Conservation (phyloP, 2,888 invertebrate genomes). For the Calameuta pallipes region DNA sequence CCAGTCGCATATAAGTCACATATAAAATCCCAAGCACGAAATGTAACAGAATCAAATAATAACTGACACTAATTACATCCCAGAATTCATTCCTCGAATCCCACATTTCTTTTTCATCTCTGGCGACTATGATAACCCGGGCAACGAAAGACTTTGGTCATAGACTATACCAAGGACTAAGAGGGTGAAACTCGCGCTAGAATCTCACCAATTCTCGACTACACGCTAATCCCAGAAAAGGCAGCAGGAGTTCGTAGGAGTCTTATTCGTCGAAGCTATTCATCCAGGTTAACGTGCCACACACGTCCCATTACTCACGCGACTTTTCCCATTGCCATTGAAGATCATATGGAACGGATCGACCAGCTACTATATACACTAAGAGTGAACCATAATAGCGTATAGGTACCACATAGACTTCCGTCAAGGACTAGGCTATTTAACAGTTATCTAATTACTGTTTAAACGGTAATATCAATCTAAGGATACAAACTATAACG, state of each 20-base stretch:
- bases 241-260: background rate
- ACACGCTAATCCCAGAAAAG: slow-evolving; percentile 41
- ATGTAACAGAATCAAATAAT: background rate
- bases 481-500: background rate
- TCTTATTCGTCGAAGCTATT: slow-evolving; percentile 32
- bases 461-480: background rate
- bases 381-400: background rate
- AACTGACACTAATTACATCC: background rate
- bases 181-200: slow-evolving; percentile 52
- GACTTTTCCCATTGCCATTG: slow-evolving; percentile 4
- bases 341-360: background rate
- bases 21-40: background rate
- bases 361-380: background rate
- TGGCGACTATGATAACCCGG: too few relatives aligned
- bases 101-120: too few relatives aligned
- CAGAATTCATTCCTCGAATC: background rate
- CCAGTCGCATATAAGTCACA: background rate
- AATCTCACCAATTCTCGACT: slow-evolving; percentile 55
- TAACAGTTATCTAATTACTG: background rate
- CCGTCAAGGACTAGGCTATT: background rate
- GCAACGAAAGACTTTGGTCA: background rate
- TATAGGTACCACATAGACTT: background rate
- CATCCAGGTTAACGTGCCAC: slow-evolving; percentile 56
- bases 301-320: slow-evolving; percentile 33
- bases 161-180: slow-evolving; percentile 11